Conservation (phyloP, 2,888 invertebrate species). For the Dastarcus helophoroides region DNA sequence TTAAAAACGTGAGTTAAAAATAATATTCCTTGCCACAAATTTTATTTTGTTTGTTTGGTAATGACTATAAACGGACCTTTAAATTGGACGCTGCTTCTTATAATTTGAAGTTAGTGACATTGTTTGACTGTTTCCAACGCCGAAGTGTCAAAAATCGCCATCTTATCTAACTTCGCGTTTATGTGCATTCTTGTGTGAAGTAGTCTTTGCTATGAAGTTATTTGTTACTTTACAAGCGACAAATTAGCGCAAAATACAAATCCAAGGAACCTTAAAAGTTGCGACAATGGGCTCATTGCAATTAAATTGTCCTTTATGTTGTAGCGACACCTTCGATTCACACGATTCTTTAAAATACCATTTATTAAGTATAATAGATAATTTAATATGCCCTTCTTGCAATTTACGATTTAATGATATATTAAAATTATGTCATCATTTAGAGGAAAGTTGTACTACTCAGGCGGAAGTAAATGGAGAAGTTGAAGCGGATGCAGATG, state of each 20-base stretch:
- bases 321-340: conserved; percentile 48
- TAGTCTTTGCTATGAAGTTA: conserved; percentile 2
- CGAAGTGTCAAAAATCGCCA: conserved; percentile 14
- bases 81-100: no score
- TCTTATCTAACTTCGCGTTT: conserved; percentile 21
- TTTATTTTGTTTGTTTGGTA: no score
- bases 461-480: conserved; percentile 8
- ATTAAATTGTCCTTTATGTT: conserved; percentile 55
- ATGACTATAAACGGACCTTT: no score
- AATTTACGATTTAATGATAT: conserved; percentile 43
- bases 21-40: no score
- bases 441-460: conserved; percentile 32
- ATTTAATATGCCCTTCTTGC: conserved; percentile 51
- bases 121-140: background rate
- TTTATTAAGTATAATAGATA: conserved; percentile 44
- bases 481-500: conserved; percentile 16
- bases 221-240: conserved; percentile 1
- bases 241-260: conserved; percentile 6
- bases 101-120: no score
- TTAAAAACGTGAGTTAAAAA: no score
- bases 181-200: conserved; percentile 10
- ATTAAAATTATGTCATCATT: conserved; percentile 45
- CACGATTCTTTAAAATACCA: conserved; percentile 42
- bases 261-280: no score
- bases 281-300: no score